Percentiles rank a stretch among this genome's conserved stretches.
Evolutionary conservation across 2,888 invertebrate genomes (phyloP).

Genomic region (Hyppa rectilinea): DNA sequence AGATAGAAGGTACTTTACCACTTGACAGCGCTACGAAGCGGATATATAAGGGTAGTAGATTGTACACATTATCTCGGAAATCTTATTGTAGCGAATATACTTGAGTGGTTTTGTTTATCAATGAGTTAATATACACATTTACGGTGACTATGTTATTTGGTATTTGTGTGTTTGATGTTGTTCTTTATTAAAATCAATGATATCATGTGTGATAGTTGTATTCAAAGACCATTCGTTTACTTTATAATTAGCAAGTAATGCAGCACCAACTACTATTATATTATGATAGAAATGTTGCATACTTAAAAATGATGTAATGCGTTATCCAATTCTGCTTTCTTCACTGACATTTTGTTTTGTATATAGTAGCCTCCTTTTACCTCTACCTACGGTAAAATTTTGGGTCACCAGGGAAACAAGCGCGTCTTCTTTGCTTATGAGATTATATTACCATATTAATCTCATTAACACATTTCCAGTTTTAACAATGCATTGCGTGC

Average conservation of each 20-base stretch:
- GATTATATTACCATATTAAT: conserved; percentile 57
- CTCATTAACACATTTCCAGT: conserved; percentile 51
- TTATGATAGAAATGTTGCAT: conserved; percentile 1
- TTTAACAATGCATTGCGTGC: conserved; percentile 36
- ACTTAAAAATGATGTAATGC: conserved; percentile 1
- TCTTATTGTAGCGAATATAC: conserved; percentile 31
- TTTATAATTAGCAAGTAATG: conserved; percentile 16
- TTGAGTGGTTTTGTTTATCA: conserved; percentile 37
- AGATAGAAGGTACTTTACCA: conserved; percentile 40
- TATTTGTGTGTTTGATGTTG: conserved; percentile 23
- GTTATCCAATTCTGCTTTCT: background rate
- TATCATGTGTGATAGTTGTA: conserved; percentile 34
- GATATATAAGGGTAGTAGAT: conserved; percentile 14
- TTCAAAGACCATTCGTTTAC: conserved; percentile 26
- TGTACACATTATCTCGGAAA: conserved; percentile 37
- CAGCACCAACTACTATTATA: conserved; percentile 2
- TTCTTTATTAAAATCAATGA: conserved; percentile 10
- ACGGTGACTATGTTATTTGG: background rate
- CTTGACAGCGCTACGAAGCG: conserved; percentile 45
- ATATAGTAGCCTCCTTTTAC: conserved; percentile 14
- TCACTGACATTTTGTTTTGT: background rate
- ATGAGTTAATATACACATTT: conserved; percentile 13
- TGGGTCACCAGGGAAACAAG: conserved; percentile 41
- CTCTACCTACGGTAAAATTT: conserved; percentile 28
- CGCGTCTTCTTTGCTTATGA: conserved; percentile 50